Evolutionary conservation across 2,888 invertebrate genomes (phyloP).

Genomic region (Corbicula japonica): DNA sequence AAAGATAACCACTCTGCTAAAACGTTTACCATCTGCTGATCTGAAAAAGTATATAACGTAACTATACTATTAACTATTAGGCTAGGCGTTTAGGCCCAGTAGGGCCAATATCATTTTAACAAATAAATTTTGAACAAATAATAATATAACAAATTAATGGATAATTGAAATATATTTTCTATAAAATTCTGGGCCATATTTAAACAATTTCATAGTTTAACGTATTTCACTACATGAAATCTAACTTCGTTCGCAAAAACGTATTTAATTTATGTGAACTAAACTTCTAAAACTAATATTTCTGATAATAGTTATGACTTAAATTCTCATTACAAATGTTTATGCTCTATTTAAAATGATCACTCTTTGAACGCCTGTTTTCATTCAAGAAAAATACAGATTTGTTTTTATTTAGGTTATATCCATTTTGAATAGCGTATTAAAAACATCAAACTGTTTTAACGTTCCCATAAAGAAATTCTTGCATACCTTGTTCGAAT

Average conservation of each 20-base stretch:
- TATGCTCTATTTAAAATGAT: not conserved
- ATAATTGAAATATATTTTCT: not conserved
- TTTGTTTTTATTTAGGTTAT: not conserved
- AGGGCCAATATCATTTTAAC: not conserved
- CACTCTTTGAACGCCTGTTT: not conserved
- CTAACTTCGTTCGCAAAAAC: too few relatives aligned
- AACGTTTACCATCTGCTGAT: constrained; percentile 26
- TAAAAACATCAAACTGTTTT: not conserved
- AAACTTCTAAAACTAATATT: too few relatives aligned
- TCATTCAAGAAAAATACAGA: not conserved
- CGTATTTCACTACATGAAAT: too few relatives aligned
- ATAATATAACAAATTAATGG: not conserved
- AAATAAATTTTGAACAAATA: not conserved
- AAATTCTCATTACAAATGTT: not conserved
- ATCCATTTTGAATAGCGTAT: not conserved
- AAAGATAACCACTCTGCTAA: constrained; percentile 48
- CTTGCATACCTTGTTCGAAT: constrained; percentile 51
- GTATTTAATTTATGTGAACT: too few relatives aligned
- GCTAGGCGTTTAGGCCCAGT: not conserved
- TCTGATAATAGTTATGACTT: too few relatives aligned
- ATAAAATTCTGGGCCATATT: not conserved
- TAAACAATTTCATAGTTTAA: too few relatives aligned
- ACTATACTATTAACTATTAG: not conserved
- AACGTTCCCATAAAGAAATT: not conserved
- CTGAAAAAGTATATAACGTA: constrained; percentile 5